phyloP scores from a whole-genome alignment of 92 coral and sea anemone genomes.

The Epizoanthus stellaris region DNA sequence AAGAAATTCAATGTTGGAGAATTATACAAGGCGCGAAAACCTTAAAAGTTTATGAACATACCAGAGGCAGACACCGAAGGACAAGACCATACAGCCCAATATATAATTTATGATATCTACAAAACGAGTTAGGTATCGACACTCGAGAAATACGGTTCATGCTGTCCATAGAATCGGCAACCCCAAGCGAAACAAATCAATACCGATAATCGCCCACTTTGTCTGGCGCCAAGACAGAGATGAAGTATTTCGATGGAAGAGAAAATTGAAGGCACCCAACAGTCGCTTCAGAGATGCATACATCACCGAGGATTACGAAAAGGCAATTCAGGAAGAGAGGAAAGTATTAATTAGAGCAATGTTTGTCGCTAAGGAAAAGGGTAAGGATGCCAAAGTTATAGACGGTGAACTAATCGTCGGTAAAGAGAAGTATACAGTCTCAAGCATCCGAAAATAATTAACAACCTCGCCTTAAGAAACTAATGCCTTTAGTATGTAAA shows the following conservation, averaged over 20 bases:
- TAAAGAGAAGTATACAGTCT: no score
- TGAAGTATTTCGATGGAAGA: background rate
- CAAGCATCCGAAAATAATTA: no score
- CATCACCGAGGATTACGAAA: no score
- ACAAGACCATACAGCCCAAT: background rate
- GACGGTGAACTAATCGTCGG: no score
- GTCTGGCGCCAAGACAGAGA: conserved; percentile 4
- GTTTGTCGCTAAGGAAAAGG: no score
- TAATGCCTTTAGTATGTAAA: no score
- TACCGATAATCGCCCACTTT: conserved; percentile 6
- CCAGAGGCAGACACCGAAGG: background rate
- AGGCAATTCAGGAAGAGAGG: no score
- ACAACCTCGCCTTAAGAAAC: no score
- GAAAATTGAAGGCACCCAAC: no score
- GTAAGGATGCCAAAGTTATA: no score
- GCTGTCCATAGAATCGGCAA: conserved; percentile 4
- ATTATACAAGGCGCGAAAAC: conserved; percentile 17
- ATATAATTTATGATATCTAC: background rate
- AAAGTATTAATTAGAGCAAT: background rate
- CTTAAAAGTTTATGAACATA: conserved; percentile 25
- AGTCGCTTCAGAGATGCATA: no score
- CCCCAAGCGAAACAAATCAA: background rate
- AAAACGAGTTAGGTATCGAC: background rate
- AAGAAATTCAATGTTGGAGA: conserved; percentile 25
- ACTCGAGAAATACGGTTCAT: background rate